Percentiles rank a stretch among this genome's conserved stretches.
Evolutionary conservation across 2,113 vertebrate species (phyloP).

Genomic region (Poeciliopsis occidentalis): DNA sequence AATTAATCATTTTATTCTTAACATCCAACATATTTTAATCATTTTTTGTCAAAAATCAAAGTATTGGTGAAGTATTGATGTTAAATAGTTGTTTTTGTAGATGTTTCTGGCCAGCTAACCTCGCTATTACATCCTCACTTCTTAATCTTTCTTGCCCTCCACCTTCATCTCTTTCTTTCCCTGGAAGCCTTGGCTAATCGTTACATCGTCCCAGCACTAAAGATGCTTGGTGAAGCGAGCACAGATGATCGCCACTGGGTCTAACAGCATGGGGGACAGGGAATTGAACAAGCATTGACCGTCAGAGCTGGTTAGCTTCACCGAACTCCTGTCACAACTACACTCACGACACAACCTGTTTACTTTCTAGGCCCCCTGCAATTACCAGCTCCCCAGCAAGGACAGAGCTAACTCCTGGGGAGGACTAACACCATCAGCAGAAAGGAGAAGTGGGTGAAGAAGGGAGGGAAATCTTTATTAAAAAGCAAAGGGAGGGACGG

Average conservation of each 20-base stretch:
- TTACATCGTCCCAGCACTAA: constrained; percentile 53
- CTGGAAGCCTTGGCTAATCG: constrained; percentile 54
- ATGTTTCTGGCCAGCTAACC: not conserved
- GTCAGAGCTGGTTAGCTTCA: constrained; percentile 80
- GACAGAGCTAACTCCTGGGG: constrained; percentile 45
- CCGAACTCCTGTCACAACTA: constrained; percentile 70
- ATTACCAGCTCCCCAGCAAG: constrained; percentile 65
- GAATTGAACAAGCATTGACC: constrained; percentile 81
- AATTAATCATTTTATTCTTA: not conserved
- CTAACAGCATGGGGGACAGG: constrained; percentile 57
- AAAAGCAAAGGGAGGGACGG: constrained; percentile 39
- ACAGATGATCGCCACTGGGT: constrained; percentile 44
- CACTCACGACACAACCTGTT: constrained; percentile 70
- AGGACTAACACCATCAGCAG: constrained; percentile 51
- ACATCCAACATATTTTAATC: no score
- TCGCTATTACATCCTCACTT: not conserved
- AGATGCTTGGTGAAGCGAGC: constrained; percentile 46
- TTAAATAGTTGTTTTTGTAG: no score
- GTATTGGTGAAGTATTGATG: no score
- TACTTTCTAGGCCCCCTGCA: constrained; percentile 62
- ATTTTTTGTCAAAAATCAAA: no score
- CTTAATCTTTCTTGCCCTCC: constrained; percentile 21
- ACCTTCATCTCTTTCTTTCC: constrained; percentile 16
- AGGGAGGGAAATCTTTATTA: constrained; percentile 43
- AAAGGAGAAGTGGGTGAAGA: constrained; percentile 17